Percentiles rank a stretch among this genome's conserved stretches.
Conservation (phyloP, 2,888 invertebrate species). For the Stenichneumon culpator region DNA sequence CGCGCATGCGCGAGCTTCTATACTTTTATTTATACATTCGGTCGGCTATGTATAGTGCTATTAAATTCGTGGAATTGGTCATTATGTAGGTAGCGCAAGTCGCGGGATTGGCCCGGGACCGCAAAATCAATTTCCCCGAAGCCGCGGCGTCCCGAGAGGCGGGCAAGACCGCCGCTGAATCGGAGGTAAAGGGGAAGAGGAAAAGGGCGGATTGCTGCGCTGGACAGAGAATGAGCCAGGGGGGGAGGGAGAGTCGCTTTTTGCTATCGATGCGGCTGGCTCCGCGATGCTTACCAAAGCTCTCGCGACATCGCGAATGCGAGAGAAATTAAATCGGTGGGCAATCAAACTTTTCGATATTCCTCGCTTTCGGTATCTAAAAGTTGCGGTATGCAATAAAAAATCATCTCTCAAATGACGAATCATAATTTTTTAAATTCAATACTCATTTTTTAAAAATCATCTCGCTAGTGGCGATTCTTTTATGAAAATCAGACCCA, state of each 20-base stretch:
- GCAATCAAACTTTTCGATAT: slow-evolving; percentile 76
- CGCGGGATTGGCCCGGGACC: slow-evolving; percentile 62
- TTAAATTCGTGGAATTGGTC: slow-evolving; percentile 63
- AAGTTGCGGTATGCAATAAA: slow-evolving; percentile 10
- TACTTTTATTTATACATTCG: slow-evolving; percentile 34
- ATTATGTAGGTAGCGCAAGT: slow-evolving; percentile 53
- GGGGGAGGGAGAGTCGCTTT: slow-evolving; percentile 56
- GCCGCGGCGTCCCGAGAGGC: slow-evolving; percentile 56
- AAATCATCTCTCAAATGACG: too few species aligned
- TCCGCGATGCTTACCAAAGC: slow-evolving; percentile 29
- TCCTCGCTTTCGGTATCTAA: slow-evolving; percentile 65
- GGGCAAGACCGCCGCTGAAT: slow-evolving; percentile 43
- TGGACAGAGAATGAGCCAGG: slow-evolving; percentile 16
- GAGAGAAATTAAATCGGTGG: slow-evolving; percentile 69
- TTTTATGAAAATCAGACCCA: too few species aligned
- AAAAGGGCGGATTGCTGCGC: slow-evolving; percentile 10
- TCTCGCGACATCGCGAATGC: slow-evolving; percentile 49
- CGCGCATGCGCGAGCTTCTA: slow-evolving; percentile 3
- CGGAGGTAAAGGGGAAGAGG: slow-evolving; percentile 16
- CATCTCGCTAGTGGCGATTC: too few species aligned
- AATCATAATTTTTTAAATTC: too few species aligned
- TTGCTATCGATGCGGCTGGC: slow-evolving; percentile 57
- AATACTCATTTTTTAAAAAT: too few species aligned
- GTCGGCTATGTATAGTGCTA: slow-evolving; percentile 43
- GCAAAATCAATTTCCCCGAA: slow-evolving; percentile 75